Conservation (phyloP, 2,888 invertebrate genomes). For the Polydrusus tereticollis region DNA sequence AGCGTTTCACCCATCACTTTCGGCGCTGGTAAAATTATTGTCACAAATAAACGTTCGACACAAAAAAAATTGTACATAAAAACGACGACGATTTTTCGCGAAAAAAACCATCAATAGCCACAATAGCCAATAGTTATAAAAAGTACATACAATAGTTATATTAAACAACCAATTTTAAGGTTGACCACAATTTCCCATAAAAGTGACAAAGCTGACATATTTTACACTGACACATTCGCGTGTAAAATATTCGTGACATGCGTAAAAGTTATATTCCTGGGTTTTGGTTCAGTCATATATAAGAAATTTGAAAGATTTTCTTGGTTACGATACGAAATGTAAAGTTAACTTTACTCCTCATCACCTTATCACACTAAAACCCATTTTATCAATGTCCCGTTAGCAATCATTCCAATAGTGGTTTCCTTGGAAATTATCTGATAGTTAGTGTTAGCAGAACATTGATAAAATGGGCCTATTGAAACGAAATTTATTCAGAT, state of each 20-base stretch:
- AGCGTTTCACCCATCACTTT: constrained; percentile 7
- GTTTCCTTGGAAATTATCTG: too few species aligned
- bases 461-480: too few species aligned
- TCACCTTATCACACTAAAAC: too few species aligned
- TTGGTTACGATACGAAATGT: constrained; percentile 35
- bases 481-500: too few species aligned
- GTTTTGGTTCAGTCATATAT: constrained; percentile 48
- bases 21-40: neutral
- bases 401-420: too few species aligned
- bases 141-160: constrained; percentile 62
- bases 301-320: constrained; percentile 39
- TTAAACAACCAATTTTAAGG: constrained; percentile 54
- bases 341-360: constrained; percentile 8
- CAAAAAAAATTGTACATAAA: constrained; percentile 35
- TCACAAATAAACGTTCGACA: neutral
- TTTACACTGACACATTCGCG: constrained; percentile 53
- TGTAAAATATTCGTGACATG: constrained; percentile 55
- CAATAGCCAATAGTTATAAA: constrained; percentile 63
- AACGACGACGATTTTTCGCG: constrained; percentile 51
- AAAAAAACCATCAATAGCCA: constrained; percentile 57
- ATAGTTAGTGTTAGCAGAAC: too few species aligned
- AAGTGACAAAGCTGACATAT: constrained; percentile 62
- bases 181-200: constrained; percentile 64
- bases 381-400: too few species aligned
- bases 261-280: constrained; percentile 55